Conservation (phyloP, 1,140 invertebrate species). For the Cyclina sinensis region DNA sequence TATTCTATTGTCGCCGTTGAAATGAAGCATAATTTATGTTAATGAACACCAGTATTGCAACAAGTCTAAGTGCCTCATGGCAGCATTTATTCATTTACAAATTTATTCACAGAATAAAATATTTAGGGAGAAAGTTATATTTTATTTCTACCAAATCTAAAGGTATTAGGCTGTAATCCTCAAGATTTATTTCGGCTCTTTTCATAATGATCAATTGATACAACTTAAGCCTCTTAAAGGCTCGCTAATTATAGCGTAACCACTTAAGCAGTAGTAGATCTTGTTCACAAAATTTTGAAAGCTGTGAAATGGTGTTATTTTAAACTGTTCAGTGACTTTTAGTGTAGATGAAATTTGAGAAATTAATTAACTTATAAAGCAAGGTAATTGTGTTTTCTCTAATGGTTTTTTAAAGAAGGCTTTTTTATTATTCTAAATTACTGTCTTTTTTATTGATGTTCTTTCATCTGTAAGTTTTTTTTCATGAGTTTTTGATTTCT, state of each 20-base stretch:
- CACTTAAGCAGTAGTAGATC: not conserved
- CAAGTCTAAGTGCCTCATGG: not conserved
- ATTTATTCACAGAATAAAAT: not conserved
- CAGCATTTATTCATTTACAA: not conserved
- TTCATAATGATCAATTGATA: not conserved
- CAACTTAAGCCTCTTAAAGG: slow-evolving; percentile 13
- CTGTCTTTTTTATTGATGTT: not conserved
- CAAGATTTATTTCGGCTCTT: not conserved
- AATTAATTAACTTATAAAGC: not conserved
- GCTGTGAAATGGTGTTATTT: not conserved
- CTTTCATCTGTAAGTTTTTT: no score
- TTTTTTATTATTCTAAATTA: not conserved
- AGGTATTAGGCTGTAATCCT: not conserved
- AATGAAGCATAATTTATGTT: not conserved
- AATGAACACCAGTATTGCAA: not conserved
- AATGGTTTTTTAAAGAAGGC: not conserved
- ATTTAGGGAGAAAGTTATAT: not conserved
- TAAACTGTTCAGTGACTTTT: not conserved
- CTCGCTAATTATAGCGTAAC: not conserved
- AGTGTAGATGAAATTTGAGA: not conserved
- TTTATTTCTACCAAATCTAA: not conserved
- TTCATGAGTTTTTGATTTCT: no score
- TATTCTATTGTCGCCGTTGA: not conserved
- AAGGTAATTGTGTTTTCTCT: not conserved
- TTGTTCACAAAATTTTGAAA: not conserved